A percentile compares a stretch with the other conserved stretches of the same genome.
phyloP scores from a whole-genome alignment of 2,113 vertebrate species.

The Trogon surrucura region DNA sequence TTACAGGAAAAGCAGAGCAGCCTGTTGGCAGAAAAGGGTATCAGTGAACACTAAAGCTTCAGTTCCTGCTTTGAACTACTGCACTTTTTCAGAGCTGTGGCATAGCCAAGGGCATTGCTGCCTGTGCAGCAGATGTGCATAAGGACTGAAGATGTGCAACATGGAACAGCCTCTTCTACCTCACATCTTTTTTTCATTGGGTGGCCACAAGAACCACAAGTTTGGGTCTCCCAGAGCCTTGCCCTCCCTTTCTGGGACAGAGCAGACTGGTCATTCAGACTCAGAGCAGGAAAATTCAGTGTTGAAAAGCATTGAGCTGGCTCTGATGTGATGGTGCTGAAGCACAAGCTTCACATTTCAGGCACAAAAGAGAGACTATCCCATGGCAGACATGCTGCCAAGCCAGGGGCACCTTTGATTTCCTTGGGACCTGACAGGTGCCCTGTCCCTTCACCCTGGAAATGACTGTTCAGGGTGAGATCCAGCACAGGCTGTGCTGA shows the following conservation, averaged over 20 bases:
- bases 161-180: background rate
- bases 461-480: background rate
- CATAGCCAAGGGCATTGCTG: background rate
- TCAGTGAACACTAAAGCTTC: background rate
- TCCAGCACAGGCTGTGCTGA: background rate
- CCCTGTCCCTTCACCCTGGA: background rate
- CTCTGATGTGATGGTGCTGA: background rate
- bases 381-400: background rate
- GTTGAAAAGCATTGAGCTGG: fast-evolving
- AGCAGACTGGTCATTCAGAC: background rate
- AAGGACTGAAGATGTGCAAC: background rate
- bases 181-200: background rate
- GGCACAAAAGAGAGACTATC: background rate
- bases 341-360: background rate
- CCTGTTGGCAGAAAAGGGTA: background rate
- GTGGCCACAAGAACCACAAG: background rate
- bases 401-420: background rate
- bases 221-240: background rate
- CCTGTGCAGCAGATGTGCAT: background rate
- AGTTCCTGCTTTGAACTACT: background rate
- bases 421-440: background rate
- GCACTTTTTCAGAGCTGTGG: background rate
- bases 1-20: background rate
- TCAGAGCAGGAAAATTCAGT: background rate
- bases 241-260: no score